Conservation (phyloP, 1,140 invertebrate species). For the Habropoda laboriosa region DNA sequence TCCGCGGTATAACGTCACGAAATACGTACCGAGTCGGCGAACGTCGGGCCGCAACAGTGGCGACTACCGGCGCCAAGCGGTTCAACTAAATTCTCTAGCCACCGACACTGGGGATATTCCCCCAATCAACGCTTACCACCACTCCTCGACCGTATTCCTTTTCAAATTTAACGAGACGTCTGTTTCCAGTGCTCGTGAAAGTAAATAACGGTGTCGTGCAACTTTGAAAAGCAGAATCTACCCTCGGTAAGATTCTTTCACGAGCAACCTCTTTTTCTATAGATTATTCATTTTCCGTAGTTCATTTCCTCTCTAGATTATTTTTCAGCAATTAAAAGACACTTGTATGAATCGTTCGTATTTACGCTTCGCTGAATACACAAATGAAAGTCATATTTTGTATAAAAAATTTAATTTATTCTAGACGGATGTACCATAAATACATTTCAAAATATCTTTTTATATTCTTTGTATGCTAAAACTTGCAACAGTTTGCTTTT, state of each 20-base stretch:
- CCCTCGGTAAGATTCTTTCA: neutral
- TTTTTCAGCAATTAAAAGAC: too few relatives aligned
- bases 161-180: neutral
- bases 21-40: constrained; percentile 68
- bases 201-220: too few relatives aligned
- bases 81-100: constrained; percentile 33
- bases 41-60: constrained; percentile 52
- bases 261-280: neutral
- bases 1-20: constrained; percentile 56
- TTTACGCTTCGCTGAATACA: neutral
- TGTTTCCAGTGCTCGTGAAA: too few relatives aligned
- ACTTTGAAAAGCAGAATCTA: neutral
- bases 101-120: constrained; percentile 13
- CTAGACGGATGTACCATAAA: neutral
- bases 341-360: neutral
- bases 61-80: constrained; percentile 48
- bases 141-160: neutral
- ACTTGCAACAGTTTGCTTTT: constrained; percentile 70
- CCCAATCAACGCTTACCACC: neutral
- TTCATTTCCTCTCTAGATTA: too few relatives aligned
- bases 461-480: constrained; percentile 61
- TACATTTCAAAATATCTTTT: neutral
- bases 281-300: too few relatives aligned
- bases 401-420: constrained; percentile 9
- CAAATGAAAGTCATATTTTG: neutral